Conservation (phyloP, 2,797 vertebrate species). For the Sus cebifrons region DNA sequence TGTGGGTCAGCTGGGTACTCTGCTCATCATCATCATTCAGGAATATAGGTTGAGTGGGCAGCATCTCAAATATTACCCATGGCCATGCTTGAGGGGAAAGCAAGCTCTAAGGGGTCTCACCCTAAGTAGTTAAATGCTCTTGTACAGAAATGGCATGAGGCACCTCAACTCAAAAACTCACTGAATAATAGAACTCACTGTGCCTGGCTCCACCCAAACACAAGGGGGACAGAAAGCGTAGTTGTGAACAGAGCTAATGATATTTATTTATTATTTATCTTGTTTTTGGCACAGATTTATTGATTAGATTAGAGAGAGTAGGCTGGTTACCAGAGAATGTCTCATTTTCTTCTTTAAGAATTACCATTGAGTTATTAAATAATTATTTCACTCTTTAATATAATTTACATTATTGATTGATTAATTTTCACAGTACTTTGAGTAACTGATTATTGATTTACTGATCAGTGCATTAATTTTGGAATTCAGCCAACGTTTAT, state of each 20-base stretch:
- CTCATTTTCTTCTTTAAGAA: conserved; percentile 15
- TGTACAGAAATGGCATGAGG: background rate
- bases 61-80: background rate
- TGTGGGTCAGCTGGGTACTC: background rate
- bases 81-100: background rate
- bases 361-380: conserved; percentile 42
- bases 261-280: background rate
- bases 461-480: background rate
- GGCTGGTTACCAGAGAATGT: conserved; percentile 38
- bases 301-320: background rate
- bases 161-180: background rate
- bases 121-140: background rate
- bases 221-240: background rate
- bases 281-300: conserved; percentile 31
- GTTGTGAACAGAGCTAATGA: conserved; percentile 30
- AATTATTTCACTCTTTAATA: conserved; percentile 19
- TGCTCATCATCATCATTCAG: background rate
- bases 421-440: background rate
- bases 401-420: conserved; percentile 18
- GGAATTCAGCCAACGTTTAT: background rate
- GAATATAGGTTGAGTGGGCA: background rate
- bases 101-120: background rate
- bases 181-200: background rate
- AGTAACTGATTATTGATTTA: background rate
- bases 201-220: background rate